Base-by-base conservation (phyloP, 2,797 vertebrate species). In the Synanceia verrucosa region DNA sequence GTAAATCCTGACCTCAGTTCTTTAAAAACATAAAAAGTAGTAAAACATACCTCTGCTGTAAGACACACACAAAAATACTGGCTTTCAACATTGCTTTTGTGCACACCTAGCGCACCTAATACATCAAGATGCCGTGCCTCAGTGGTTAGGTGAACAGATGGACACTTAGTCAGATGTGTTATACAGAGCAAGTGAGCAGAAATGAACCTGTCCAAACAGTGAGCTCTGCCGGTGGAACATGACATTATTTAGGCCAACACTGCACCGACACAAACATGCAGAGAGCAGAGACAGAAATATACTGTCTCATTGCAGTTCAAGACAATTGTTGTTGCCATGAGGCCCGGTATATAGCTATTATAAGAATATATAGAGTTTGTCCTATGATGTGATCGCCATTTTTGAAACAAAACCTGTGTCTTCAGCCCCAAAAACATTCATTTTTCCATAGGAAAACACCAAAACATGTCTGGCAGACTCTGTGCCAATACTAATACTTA, bases 131-230 rank as follows among this genome's bases (percentile, higher is more conserved):
- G 37, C 24, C 29, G 47, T 23, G 71, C 41, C 56, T 76, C 58
- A 53, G 53, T 66, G 47, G 56, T 63, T 34, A 8, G 60, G 51
- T 21, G 31, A 63, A 73, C 75, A 73, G 60, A 75, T 72, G 56
- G 68, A 70, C 62, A 59, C 41, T 50, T 71, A 57, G 53, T 70
- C 59, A 77, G 68, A 74, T 64, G 73, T 78, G 69, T 81, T 65
- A 83, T 77, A 68, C 70, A 64, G 60, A 65, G 64, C 74, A 78
- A 66, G 59, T 36, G 53, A 72, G 65, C 59, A 46, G 28, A 59
- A 66, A 66, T 23, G 33, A 50, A 78, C 26, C 18, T 61, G 62
- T 82, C 81, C 52, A 74, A 80, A 81, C 73, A 71, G 31, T 26
- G 31, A 72, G 73, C 46, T 23, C 13, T 61, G 60, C 61, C 57